Base-by-base conservation (phyloP, 2,797 vertebrate species). In the Catamblyrhynchus diadema region DNA sequence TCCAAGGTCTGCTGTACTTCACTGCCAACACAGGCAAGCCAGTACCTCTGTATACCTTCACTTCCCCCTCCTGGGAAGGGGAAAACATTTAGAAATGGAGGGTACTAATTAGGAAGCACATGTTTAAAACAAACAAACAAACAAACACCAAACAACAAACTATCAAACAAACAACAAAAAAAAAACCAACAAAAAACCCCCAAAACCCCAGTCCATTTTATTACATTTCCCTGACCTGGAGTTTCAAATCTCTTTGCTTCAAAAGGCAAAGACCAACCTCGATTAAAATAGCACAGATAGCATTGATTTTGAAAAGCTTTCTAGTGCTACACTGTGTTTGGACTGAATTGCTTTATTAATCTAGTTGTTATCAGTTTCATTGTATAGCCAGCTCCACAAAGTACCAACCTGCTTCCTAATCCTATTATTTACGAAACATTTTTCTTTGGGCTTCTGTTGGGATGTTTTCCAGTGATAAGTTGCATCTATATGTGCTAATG, bases 291-390 rank as follows among this genome's bases (percentile, higher is more conserved):
- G 95, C 81, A 91, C 74, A 80, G 96, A 94, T 91, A 93, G 84
- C 95, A 96, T 78, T 92, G 97, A 98, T 98, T 97, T 94, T 95
- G 84, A 95, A 97, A 97, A 96, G 92, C 86, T 95, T 93, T 93
- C 87, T 88, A 90, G 80, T 51, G 92, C 95, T 91, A 72, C 48
- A 87, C 60, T n/a, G n/a, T 78, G 94, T 89, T 96, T 72, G 90
- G 93, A 96, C 47, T 94, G 91, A 83, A 95, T 95, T 95, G 95
- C 86, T 77, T 95, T 93, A 95, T 97, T 97, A 97, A 97, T 96
- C 96, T 96, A 89, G 90, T 44, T 94, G 93, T 97, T 98, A 96
- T 96, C 97, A 95, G 82, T 89, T 92, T 80, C 90, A 96, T 95
- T 94, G 93, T 91, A 89, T 75, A 94, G 95, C 93, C 95, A 88